Evolutionary conservation across 2,888 invertebrate genomes (phyloP).

Genomic region (Agriotes lineatus): DNA sequence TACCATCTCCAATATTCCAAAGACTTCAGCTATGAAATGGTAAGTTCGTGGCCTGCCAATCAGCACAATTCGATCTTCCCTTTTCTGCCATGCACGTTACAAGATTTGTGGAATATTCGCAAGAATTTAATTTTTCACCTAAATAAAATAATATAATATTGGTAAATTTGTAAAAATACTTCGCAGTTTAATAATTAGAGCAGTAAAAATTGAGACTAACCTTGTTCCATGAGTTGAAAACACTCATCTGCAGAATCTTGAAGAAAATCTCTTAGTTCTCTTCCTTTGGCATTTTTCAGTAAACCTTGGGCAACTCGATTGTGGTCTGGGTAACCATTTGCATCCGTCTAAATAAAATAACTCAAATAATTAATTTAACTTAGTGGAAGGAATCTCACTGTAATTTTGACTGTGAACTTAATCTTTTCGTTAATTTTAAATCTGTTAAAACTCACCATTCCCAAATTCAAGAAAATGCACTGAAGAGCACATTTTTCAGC

Average conservation of each 20-base stretch:
- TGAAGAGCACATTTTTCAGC: conserved; percentile 66
- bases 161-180: too few relatives aligned
- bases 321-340: conserved; percentile 75
- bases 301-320: conserved; percentile 73
- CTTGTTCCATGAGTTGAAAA: conserved; percentile 69
- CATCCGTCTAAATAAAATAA: conserved; percentile 74
- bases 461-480: conserved; percentile 78
- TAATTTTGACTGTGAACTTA: too few relatives aligned
- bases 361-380: too few relatives aligned
- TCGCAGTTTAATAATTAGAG: too few relatives aligned
- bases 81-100: conserved; percentile 78
- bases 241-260: conserved; percentile 80
- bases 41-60: conserved; percentile 74
- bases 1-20: too few relatives aligned
- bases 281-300: conserved; percentile 73
- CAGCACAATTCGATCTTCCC: conserved; percentile 80
- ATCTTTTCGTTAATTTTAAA: too few relatives aligned
- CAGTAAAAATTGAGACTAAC: too few relatives aligned
- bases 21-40: conserved; percentile 60
- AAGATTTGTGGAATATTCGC: conserved; percentile 75
- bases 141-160: conserved; percentile 51
- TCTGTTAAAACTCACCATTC: conserved; percentile 72
- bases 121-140: conserved; percentile 73
- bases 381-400: too few relatives aligned
- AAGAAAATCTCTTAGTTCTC: conserved; percentile 76